Percentiles rank a stretch among this genome's conserved stretches.
These are phyloP conservation scores for Mantis religiosa DNA, from an alignment of 2,888 invertebrate genomes.

Conservation along the genomic window DNA sequence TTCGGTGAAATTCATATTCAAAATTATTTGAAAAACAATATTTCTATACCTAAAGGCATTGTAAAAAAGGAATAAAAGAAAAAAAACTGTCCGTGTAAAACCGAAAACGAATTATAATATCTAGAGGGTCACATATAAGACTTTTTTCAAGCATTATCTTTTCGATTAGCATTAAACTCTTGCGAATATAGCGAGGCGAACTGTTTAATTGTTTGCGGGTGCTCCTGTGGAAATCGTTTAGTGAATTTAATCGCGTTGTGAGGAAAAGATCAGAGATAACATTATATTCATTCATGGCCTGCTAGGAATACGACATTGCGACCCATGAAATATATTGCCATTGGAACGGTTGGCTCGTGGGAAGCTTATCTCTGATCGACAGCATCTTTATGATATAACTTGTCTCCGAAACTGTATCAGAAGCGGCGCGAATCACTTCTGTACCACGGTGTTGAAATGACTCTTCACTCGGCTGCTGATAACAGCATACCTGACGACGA, in stretches of 20 bases:
- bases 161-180: too few relatives aligned
- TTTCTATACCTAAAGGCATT: too few relatives aligned
- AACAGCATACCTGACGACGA: too few relatives aligned
- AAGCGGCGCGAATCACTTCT: neutral
- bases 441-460: neutral
- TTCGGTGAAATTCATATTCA: too few relatives aligned
- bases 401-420: neutral
- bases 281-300: slow-evolving; percentile 1
- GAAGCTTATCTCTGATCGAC: neutral
- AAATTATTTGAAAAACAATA: too few relatives aligned
- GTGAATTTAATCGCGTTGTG: neutral
- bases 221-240: neutral
- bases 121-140: too few relatives aligned
- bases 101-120: too few relatives aligned
- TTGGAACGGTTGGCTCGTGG: neutral
- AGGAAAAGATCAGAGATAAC: neutral
- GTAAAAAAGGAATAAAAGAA: too few relatives aligned
- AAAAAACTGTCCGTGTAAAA: too few relatives aligned
- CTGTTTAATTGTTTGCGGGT: neutral
- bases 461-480: neutral
- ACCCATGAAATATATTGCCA: neutral
- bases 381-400: slow-evolving; percentile 6
- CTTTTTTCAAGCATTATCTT: too few relatives aligned
- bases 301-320: neutral
- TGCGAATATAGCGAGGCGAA: neutral